These are phyloP conservation scores for Orussus abietinus DNA, from an alignment of 1,140 invertebrate genomes.

Conservation along the genomic window DNA sequence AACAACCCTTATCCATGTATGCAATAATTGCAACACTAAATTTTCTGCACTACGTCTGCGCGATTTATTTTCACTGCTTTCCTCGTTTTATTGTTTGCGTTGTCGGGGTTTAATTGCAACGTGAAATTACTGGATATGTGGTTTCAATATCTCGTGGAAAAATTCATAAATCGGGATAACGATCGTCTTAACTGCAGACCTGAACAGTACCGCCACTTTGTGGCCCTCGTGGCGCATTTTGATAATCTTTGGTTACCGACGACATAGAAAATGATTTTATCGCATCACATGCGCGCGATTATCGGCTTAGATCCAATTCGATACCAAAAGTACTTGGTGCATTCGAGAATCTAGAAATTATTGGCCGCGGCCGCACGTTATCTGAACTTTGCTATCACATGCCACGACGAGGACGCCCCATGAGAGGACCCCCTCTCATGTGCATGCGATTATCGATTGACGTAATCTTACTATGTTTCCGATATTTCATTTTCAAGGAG, in stretches of 20 bases:
- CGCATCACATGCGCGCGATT: constrained; percentile 37
- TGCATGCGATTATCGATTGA: constrained; percentile 2
- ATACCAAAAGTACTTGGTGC: constrained; percentile 30
- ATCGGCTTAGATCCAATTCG: constrained; percentile 20
- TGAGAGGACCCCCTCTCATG: constrained; percentile 6
- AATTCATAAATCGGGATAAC: no score
- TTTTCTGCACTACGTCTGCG: no score
- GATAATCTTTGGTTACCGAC: no score
- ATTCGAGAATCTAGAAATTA: constrained; percentile 21
- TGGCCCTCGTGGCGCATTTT: constrained; percentile 20
- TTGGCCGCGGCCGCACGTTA: constrained; percentile 21
- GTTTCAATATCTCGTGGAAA: no score
- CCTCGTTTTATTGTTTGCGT: no score
- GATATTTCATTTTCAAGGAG: constrained; percentile 36
- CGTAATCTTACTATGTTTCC: constrained; percentile 29
- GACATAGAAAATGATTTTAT: constrained; percentile 31
- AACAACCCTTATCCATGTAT: no score
- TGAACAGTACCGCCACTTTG: constrained; percentile 31
- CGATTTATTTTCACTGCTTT: no score
- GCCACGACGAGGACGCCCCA: constrained; percentile 8
- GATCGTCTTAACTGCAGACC: constrained; percentile 22
- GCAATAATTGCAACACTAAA: no score
- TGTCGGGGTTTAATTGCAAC: no score
- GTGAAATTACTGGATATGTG: no score
- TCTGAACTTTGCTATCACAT: constrained; percentile 30